phyloP scores from a whole-genome alignment of 2,888 invertebrate genomes.

The Hermaeophaga mercurialis region DNA sequence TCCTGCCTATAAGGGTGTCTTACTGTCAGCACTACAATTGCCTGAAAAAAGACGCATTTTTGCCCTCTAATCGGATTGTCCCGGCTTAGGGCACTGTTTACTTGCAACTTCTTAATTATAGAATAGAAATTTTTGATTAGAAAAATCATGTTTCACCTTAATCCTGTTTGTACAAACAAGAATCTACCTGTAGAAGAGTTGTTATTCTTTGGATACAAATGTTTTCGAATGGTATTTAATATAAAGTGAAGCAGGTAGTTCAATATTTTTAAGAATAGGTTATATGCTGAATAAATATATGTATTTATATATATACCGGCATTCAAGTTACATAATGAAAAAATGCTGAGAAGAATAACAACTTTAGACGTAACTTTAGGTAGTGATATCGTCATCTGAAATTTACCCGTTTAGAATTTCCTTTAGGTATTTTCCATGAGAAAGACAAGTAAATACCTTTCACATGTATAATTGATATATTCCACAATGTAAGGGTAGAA shows the following conservation, averaged over 20 bases:
- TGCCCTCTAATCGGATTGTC: conserved; percentile 54
- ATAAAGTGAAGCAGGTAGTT: neutral
- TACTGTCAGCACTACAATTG: conserved; percentile 58
- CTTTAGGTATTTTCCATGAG: too few species aligned
- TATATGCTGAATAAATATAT: too few species aligned
- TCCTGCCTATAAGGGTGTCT: conserved; percentile 57
- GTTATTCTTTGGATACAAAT: conserved; percentile 32
- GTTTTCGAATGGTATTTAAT: neutral
- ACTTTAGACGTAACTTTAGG: too few species aligned
- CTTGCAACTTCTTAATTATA: conserved; percentile 46
- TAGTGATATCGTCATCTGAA: too few species aligned
- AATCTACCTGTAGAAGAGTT: conserved; percentile 5
- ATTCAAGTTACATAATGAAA: too few species aligned
- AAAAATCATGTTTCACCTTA: conserved; percentile 7
- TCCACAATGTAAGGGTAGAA: too few species aligned
- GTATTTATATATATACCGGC: too few species aligned
- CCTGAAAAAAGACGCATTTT: conserved; percentile 50
- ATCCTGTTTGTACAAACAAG: conserved; percentile 15
- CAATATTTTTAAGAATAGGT: too few species aligned
- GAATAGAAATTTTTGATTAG: conserved; percentile 17
- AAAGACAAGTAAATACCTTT: too few species aligned
- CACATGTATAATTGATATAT: too few species aligned
- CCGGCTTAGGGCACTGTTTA: conserved; percentile 41
- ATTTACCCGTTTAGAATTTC: too few species aligned
- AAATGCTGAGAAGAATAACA: too few species aligned